Evolutionary conservation across 2,113 vertebrate species (phyloP).

Genomic region (Leptodactylus fuscus): DNA sequence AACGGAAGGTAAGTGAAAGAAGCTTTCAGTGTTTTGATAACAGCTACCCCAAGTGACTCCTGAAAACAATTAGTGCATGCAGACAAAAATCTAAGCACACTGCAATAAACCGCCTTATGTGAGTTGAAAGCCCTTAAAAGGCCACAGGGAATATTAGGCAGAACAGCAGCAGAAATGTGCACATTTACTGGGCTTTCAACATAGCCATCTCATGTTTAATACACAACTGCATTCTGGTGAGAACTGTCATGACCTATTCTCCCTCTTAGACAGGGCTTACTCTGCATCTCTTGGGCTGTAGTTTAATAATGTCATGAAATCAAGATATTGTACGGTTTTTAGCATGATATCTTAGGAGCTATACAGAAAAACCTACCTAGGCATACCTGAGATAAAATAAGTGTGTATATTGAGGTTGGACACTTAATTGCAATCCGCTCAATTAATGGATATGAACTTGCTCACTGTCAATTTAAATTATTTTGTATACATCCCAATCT

Average conservation of each 20-base stretch:
- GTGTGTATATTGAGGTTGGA: no score
- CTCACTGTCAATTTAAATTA: no score
- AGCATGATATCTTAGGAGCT: no score
- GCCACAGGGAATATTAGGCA: constrained; percentile 40
- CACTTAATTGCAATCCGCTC: no score
- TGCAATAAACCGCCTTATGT: constrained; percentile 22
- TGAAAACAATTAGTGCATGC: constrained; percentile 56
- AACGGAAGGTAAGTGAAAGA: constrained; percentile 31
- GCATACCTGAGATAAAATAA: no score
- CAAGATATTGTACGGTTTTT: not conserved
- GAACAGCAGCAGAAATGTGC: constrained; percentile 16
- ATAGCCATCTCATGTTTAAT: constrained; percentile 32
- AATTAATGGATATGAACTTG: no score
- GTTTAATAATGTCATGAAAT: not conserved
- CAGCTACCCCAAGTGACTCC: constrained; percentile 52
- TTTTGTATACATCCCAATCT: no score
- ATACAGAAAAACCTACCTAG: no score
- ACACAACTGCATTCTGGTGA: constrained; percentile 4
- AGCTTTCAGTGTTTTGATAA: constrained; percentile 46
- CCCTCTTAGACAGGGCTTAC: not conserved
- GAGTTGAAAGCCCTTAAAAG: constrained; percentile 41
- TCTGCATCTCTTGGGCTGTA: not conserved
- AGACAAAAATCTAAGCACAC: constrained; percentile 26
- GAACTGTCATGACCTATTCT: not conserved
- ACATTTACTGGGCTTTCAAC: constrained; percentile 22